Evolutionary conservation across 2,797 vertebrate species (phyloP).

Genomic region (Chelon auratus): DNA sequence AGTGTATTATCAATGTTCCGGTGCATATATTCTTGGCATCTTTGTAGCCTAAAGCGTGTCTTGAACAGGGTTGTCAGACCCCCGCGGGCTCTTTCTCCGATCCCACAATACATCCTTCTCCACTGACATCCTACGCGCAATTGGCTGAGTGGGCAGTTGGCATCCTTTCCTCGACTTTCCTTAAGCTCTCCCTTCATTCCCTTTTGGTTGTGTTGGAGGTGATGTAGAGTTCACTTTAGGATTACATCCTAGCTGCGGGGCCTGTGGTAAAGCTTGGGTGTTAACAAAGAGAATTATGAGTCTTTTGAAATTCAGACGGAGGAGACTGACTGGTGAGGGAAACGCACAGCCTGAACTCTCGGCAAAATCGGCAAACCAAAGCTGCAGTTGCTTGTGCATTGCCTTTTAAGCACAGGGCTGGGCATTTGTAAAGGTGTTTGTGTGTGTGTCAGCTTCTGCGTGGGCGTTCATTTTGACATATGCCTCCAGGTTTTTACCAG

Average conservation of each 20-base stretch:
- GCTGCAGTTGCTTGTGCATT: background rate
- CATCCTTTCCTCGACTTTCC: constrained; percentile 57
- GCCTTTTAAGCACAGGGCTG: constrained; percentile 16
- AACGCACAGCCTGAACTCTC: constrained; percentile 32
- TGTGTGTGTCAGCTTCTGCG: constrained; percentile 34
- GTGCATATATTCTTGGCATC: constrained; percentile 56
- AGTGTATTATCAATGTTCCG: constrained; percentile 38
- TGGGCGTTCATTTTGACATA: constrained; percentile 55
- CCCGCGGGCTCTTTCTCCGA: constrained; percentile 43
- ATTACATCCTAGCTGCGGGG: constrained; percentile 65
- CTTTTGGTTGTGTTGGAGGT: constrained; percentile 68
- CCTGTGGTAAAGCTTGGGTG: constrained; percentile 41
- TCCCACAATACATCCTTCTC: constrained; percentile 62
- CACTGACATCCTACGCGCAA: constrained; percentile 45
- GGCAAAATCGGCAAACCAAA: constrained; percentile 36
- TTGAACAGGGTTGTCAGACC: constrained; percentile 57
- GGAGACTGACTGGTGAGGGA: constrained; percentile 32
- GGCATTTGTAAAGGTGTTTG: constrained; percentile 19
- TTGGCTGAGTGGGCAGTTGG: constrained; percentile 69
- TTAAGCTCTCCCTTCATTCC: constrained; percentile 57
- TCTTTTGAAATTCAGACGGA: constrained; percentile 63
- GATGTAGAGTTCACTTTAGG: constrained; percentile 78
- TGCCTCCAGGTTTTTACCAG: constrained; percentile 50
- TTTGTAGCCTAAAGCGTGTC: constrained; percentile 54
- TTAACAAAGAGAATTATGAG: constrained; percentile 75